These are phyloP conservation scores for Parelbella ahira DNA, from an alignment of 2,888 invertebrate species.

Conservation along the genomic window DNA sequence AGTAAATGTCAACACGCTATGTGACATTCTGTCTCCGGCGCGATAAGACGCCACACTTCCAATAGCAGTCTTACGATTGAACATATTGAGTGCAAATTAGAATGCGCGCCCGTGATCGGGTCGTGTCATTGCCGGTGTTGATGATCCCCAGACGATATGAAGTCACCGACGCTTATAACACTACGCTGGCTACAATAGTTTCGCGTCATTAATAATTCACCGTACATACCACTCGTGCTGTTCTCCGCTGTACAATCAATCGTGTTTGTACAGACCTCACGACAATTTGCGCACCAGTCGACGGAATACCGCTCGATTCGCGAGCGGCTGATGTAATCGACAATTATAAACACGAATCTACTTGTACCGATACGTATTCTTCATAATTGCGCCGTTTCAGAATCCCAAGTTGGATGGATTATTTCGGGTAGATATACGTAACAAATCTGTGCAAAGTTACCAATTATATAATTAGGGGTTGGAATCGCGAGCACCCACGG, in stretches of 20 bases:
- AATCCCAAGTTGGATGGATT: slow-evolving; percentile 10
- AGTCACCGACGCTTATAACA: slow-evolving; percentile 56
- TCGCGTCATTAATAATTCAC: slow-evolving; percentile 51
- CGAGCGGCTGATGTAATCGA: slow-evolving; percentile 56
- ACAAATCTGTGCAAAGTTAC: slow-evolving; percentile 9
- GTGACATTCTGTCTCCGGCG: slow-evolving; percentile 25
- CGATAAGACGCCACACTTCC: slow-evolving; percentile 20
- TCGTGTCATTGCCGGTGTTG: slow-evolving; percentile 52
- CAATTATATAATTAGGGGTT: slow-evolving; percentile 9
- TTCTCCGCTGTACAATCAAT: slow-evolving; percentile 46
- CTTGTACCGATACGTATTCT: slow-evolving; percentile 14
- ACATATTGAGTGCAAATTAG: slow-evolving; percentile 28
- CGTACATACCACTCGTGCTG: slow-evolving; percentile 56
- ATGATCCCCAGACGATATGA: slow-evolving; percentile 54
- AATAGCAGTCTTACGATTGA: slow-evolving; percentile 27
- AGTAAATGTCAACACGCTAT: slow-evolving; percentile 20
- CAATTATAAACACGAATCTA: slow-evolving; percentile 26
- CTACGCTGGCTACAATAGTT: slow-evolving; percentile 41
- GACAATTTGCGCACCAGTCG: slow-evolving; percentile 64
- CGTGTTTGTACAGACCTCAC: slow-evolving; percentile 65
- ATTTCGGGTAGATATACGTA: background rate
- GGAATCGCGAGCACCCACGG: slow-evolving; percentile 4
- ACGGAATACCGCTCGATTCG: slow-evolving; percentile 36
- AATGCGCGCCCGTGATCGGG: slow-evolving; percentile 38
- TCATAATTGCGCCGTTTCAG: slow-evolving; percentile 16